Base-by-base conservation (phyloP, 2,888 invertebrate species). In the Anticlea derivata region DNA sequence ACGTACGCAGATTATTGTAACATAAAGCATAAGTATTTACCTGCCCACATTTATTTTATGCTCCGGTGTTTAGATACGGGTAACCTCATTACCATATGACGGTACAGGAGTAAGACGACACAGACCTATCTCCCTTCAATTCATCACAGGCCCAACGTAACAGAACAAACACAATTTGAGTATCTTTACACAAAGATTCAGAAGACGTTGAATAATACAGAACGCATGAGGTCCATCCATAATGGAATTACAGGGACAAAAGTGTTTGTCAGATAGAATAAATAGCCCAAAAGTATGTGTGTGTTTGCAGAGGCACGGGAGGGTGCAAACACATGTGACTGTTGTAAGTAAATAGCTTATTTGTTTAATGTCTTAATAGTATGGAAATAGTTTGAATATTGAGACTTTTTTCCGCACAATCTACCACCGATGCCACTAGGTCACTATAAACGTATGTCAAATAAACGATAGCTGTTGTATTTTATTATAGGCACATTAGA, bases 201-300 rank as follows among this genome's bases (percentile, higher is more conserved):
- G 50, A 48, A 43, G 60, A 55, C 53, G 53, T 55, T 62, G 60
- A 62, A 60, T 60, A 58, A 62, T 62, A 62, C 51, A 60, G 41
- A 54, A 60, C 55, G 52, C 50, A 54, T 31, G 41, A 49, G 54
- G 60, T 62, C 62, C 62, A 58, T 62, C 60, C 50, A 58, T 62
- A 60, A 60, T 56, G 56, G 62, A 58, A 62, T 62, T 60, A 62
- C 44, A 49, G 49, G 51, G 60, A 60, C 61, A 53, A 53, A 49
- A 54, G 54, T 62, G 60, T 62, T 60, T 60, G 46, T 52, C 54
- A 50, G 58, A 52, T 53, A 59, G 52, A 58, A 60, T 60, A 60
- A 62, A 62, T 58, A 60, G 54, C 56, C 51, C 48, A 39, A 56
- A 62, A 60, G 54, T 62, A 56, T 62, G 57, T 61, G 57, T 54